Evolutionary conservation across 2,888 invertebrate genomes (phyloP).

Genomic region (Ferdinandea cuprea): DNA sequence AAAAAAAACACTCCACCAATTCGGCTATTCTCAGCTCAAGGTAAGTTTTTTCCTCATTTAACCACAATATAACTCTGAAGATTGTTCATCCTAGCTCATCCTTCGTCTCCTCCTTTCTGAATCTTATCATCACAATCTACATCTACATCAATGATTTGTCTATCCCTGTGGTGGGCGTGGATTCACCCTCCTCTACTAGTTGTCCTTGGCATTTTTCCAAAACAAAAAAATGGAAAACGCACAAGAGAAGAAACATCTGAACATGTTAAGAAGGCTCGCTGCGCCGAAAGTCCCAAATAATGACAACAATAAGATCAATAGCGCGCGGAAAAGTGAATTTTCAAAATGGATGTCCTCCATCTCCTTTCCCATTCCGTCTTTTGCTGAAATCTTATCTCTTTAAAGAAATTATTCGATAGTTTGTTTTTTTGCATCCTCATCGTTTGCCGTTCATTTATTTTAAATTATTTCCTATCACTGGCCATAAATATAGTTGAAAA

Average conservation of each 20-base stretch:
- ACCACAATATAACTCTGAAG: constrained; percentile 66
- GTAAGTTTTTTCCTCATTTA: constrained; percentile 70
- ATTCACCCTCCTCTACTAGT: constrained; percentile 14
- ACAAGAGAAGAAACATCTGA: constrained; percentile 42
- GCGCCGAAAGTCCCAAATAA: constrained; percentile 51
- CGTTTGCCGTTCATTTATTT: constrained; percentile 25
- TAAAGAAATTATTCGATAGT: constrained; percentile 34
- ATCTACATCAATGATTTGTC: constrained; percentile 39
- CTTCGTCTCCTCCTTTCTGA: background rate
- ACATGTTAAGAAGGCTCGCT: constrained; percentile 34
- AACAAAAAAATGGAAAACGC: constrained; percentile 45
- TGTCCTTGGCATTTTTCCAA: constrained; percentile 71
- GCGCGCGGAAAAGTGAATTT: constrained; percentile 29
- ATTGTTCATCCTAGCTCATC: constrained; percentile 61
- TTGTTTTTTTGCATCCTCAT: constrained; percentile 13
- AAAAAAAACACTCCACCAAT: constrained; percentile 11
- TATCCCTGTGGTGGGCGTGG: constrained; percentile 24
- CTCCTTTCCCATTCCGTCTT: background rate
- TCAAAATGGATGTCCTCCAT: constrained; percentile 28
- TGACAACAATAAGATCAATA: constrained; percentile 39
- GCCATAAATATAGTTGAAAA: constrained; percentile 25
- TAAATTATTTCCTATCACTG: constrained; percentile 55
- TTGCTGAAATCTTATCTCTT: constrained; percentile 15
- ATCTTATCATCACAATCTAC: constrained; percentile 7
- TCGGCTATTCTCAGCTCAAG: constrained; percentile 71